These are phyloP conservation scores for Dicyrtoma fusca DNA, from an alignment of 2,888 invertebrate species.

Conservation along the genomic window DNA sequence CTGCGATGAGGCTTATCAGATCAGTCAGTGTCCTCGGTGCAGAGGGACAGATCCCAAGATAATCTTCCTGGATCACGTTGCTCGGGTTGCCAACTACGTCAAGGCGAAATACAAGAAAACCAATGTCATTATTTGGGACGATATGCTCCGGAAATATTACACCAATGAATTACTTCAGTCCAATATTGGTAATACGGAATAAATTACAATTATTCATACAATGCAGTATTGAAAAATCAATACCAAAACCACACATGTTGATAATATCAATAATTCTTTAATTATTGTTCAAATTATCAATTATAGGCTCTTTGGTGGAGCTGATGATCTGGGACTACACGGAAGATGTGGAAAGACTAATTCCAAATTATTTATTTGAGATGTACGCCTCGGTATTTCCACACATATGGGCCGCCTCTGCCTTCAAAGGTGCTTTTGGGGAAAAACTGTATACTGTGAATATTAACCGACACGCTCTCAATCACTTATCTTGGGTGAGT, in stretches of 20 bases:
- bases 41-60: conserved; percentile 60
- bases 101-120: conserved; percentile 57
- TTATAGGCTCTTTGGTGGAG: conserved; percentile 61
- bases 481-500: conserved; percentile 68
- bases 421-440: conserved; percentile 76
- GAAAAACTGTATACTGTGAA: conserved; percentile 71
- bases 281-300: too few species aligned
- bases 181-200: conserved; percentile 40
- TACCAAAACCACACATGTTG: too few species aligned
- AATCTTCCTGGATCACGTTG: conserved; percentile 69
- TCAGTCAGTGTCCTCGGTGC: conserved; percentile 59
- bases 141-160: conserved; percentile 70
- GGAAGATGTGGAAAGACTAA: conserved; percentile 58
- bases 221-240: too few species aligned
- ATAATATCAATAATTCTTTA: too few species aligned
- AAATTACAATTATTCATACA: too few species aligned
- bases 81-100: conserved; percentile 66
- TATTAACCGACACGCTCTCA: conserved; percentile 70
- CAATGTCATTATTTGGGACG: conserved; percentile 72
- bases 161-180: conserved; percentile 42
- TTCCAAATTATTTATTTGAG: conserved; percentile 65
- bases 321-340: conserved; percentile 65
- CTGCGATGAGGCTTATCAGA: conserved; percentile 61
- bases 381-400: conserved; percentile 70
- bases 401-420: conserved; percentile 71